These are phyloP conservation scores for Phyto melanocephala DNA, from an alignment of 2,888 invertebrate species.

Conservation along the genomic window DNA sequence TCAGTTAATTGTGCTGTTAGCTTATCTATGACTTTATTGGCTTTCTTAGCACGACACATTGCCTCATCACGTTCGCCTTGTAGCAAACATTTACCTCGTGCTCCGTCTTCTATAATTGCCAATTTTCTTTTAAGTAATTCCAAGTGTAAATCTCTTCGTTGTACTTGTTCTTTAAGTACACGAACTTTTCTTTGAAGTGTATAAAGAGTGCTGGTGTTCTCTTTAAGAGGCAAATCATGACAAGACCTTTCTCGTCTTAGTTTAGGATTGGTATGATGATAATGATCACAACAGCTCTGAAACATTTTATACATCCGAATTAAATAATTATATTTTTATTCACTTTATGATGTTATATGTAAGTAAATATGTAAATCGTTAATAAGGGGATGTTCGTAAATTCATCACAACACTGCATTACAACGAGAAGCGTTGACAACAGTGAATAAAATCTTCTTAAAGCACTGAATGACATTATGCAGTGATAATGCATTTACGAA, in stretches of 20 bases:
- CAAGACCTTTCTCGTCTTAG: conserved; percentile 88
- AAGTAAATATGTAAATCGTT: too few species aligned
- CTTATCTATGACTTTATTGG: conserved; percentile 90
- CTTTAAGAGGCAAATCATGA: conserved; percentile 89
- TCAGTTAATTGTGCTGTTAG: conserved; percentile 89
- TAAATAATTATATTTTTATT: too few species aligned
- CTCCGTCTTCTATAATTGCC: conserved; percentile 88
- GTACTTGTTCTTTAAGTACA: conserved; percentile 92
- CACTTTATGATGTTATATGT: too few species aligned
- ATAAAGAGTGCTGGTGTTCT: conserved; percentile 82
- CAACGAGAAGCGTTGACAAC: too few species aligned
- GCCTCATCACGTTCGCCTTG: conserved; percentile 86
- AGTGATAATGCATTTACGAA: too few species aligned
- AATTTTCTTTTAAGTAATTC: conserved; percentile 93
- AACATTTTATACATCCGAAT: conserved; percentile 25
- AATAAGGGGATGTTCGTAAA: too few species aligned
- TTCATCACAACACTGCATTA: too few species aligned
- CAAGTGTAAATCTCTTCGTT: conserved; percentile 93
- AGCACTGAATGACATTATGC: too few species aligned
- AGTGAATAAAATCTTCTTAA: too few species aligned
- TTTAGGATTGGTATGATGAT: conserved; percentile 80
- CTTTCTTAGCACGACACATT: conserved; percentile 85
- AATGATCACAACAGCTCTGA: conserved; percentile 70
- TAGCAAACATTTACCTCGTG: conserved; percentile 82
- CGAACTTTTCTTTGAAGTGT: conserved; percentile 92